Base-by-base conservation (phyloP, 1,140 invertebrate species). In the Zaprionus africanus region DNA sequence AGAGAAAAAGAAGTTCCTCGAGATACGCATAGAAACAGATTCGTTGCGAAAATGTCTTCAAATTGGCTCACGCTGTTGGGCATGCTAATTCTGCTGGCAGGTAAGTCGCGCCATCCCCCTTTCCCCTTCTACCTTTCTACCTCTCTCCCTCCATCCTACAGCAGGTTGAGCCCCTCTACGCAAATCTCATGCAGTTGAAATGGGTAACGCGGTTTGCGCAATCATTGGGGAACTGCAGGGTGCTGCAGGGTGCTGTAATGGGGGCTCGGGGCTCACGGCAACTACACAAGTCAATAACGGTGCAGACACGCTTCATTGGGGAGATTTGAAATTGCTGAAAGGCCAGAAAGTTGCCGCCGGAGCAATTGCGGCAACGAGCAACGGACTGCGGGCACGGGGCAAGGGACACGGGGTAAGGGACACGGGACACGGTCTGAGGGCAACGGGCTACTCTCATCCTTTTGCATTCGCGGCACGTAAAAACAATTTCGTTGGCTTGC, bases 391-490 rank as follows among this genome's bases (percentile, higher is more conserved):
- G 19, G 19, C 19, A 22, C 2, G 17, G 46, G 46, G 17, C 19
- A 13, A 9, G 11, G 19, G 9, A 7, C n/a, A 17, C 5, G 41
- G 17, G n/a, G n/a, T n/a, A n/a, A n/a, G n/a, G n/a, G n/a, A n/a
- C n/a, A 13, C 17, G 11, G 19, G 9, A 7, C n/a, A 17, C 5
- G 41, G 17, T 11, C 43, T 13, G 24, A 19, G 19, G 46, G 46
- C 46, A 12, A 49, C 46, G 46, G 46, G 17, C 46, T 41, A 22
- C 26, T 53, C 31, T 54, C 38, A 38, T 24, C 46, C 31, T 28
- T 82, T 70, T 59, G 72, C 63, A 83, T 83, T 59, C 81, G 66
- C 62, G 76, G 76, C 81, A 83, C 81, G 81, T 83, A 83, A 76
- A 76, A 79, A 83, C 81, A 83, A 83, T 83, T 83, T 83, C 62